Evolutionary conservation across 2,113 vertebrate genomes (phyloP).

Genomic region (Nestor notabilis): DNA sequence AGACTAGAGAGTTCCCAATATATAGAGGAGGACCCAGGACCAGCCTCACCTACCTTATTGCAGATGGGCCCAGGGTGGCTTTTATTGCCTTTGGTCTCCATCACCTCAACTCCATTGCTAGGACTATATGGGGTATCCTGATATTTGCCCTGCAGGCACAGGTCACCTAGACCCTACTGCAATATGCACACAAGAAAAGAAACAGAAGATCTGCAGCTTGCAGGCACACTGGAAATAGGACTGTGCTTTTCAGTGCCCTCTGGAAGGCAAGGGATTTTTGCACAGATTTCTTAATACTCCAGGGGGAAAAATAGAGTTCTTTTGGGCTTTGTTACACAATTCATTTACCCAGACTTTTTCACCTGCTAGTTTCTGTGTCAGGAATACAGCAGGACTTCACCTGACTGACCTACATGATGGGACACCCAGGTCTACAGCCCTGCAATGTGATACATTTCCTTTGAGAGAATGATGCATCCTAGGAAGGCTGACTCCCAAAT

Average conservation of each 20-base stretch:
- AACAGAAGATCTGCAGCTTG: background rate
- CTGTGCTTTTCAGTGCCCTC: background rate
- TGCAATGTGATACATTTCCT: background rate
- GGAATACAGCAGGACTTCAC: background rate
- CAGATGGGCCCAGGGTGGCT: background rate
- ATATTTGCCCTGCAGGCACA: background rate
- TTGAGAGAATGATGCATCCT: background rate
- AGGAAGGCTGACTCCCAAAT: background rate
- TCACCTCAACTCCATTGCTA: background rate
- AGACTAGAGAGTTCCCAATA: background rate
- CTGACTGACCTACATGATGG: background rate
- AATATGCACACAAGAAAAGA: accelerated
- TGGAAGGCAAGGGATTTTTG: background rate
- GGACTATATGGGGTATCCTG: background rate
- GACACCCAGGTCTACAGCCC: accelerated
- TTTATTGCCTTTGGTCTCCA: background rate
- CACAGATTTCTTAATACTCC: background rate
- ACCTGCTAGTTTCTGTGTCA: accelerated
- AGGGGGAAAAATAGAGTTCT: accelerated
- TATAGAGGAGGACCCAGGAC: background rate
- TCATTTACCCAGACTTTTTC: background rate
- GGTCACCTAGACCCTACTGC: background rate
- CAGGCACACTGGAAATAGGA: background rate
- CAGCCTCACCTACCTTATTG: accelerated
- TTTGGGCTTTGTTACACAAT: background rate